phyloP scores from a whole-genome alignment of 1,140 invertebrate genomes.

The Zaprionus gabonicus region DNA sequence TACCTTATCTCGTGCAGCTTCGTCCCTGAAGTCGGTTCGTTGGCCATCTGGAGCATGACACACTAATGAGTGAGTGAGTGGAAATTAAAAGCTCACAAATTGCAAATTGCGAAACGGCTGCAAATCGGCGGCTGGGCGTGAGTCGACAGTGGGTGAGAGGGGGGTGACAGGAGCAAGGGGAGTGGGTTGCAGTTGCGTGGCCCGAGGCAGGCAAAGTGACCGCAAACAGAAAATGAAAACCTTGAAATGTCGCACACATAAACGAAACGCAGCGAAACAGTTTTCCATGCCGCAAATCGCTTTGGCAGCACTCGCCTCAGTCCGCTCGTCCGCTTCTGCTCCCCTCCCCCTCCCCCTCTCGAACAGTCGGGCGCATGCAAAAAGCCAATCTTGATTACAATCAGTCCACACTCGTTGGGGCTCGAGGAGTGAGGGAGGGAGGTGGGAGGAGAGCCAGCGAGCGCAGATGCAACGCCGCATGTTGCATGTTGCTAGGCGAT shows the following conservation, averaged over 20 bases:
- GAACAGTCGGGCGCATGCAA: slow-evolving; percentile 55
- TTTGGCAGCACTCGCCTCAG: slow-evolving; percentile 35
- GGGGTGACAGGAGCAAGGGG: neutral
- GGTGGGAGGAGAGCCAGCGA: neutral
- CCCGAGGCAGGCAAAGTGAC: slow-evolving; percentile 21
- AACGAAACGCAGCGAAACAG: slow-evolving; percentile 49
- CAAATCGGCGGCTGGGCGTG: neutral
- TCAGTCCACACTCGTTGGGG: slow-evolving; percentile 57
- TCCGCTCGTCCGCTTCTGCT: neutral
- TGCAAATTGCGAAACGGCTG: slow-evolving; percentile 44
- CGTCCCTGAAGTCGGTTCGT: slow-evolving; percentile 16
- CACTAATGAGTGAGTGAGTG: slow-evolving; percentile 48
- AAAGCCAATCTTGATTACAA: slow-evolving; percentile 79
- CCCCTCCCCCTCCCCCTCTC: neutral
- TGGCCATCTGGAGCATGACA: slow-evolving; percentile 30
- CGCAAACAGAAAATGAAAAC: slow-evolving; percentile 31
- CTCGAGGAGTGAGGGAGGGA: neutral
- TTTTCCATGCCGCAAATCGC: slow-evolving; percentile 73
- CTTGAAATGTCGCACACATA: slow-evolving; percentile 63
- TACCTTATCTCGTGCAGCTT: neutral
- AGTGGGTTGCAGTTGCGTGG: slow-evolving; percentile 21
- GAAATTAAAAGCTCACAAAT: slow-evolving; percentile 63
- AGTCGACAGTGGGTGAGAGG: slow-evolving; percentile 1
- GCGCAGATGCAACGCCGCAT: slow-evolving; percentile 36
- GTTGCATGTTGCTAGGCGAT: slow-evolving; percentile 73